Evolutionary conservation across 2,888 invertebrate genomes (phyloP), one percentile per base, ranked within the genome.

Genomic region (Hydroisotoma schaefferi): DNA sequence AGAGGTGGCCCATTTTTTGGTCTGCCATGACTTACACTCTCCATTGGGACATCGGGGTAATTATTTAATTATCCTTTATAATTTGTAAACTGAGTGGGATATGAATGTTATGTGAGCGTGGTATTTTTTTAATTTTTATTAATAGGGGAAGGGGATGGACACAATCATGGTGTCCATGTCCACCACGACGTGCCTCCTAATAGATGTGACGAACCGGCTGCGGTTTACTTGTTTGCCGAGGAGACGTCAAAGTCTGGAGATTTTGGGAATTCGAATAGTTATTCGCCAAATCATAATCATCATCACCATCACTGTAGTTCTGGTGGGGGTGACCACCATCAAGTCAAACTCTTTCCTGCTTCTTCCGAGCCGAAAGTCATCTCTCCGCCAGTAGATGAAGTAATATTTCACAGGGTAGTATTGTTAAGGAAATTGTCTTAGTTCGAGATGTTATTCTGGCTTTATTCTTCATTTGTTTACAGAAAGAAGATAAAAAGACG

Each of bases 131-230:
- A 23, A 4, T 40, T 55, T 29, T 28, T 6, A n/a, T n/a, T n/a
- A n/a, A n/a, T n/a, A 26, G 48, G 23, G 10, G 68, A 64, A 28
- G 69, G 65, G 2, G 69, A 69, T 59, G 69, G 68, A 3, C 72
- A 72, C 40, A 70, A 70, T 57, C 72, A 72, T 28, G 72, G 72
- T 23, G 72, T 72, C 25, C 72, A 72, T 52, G 66, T 72, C 23
- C 72, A 72, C 52, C 72, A 72, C 43, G 70, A 70, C 23, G 69
- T 69, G 22, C 72, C 72, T 23, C 72, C 72, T 27, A 70, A 72
- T 52, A 56, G 72, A 26, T 72, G 72, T 67, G 71, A 71, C 55
- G 72, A 72, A 40, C 72, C 72, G 5, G 72, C 72, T 12, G 72
- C 72, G 25, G 72, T 72, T 25, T 72, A 70, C 55, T 57, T 72